Conservation (phyloP, 2,113 vertebrate species). For the Sterrhoptilus dennistouni region DNA sequence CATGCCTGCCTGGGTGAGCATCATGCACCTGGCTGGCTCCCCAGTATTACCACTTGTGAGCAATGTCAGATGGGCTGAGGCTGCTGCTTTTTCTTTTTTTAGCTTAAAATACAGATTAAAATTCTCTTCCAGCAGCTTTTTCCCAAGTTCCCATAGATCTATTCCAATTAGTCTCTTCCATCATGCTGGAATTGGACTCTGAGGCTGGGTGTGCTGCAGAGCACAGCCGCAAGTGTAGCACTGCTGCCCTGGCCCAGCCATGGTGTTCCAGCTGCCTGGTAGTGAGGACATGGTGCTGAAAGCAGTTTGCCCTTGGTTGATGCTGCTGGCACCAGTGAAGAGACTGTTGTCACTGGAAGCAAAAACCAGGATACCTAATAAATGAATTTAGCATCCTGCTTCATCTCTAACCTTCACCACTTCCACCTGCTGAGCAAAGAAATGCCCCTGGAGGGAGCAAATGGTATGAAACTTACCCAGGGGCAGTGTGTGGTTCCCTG, state of each 20-base stretch:
- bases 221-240: neutral
- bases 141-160: slow-evolving; percentile 24
- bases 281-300: accelerated
- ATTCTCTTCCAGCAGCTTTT: neutral
- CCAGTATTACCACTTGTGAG: neutral
- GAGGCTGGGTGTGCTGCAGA: neutral
- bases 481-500: accelerated
- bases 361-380: neutral
- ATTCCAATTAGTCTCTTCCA: slow-evolving; percentile 25
- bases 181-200: neutral
- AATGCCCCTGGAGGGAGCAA: neutral
- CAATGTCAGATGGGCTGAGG: neutral
- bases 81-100: neutral
- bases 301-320: neutral
- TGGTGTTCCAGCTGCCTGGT: accelerated
- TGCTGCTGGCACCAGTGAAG: neutral
- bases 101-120: neutral
- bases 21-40: neutral
- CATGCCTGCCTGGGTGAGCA: neutral
- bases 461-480: neutral
- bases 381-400: neutral
- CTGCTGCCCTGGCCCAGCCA: neutral
- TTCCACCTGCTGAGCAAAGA: neutral
- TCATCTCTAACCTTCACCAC: neutral
- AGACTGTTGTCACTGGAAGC: neutral